phyloP scores from a whole-genome alignment of 2,113 vertebrate genomes.

The Cavia aperea region DNA sequence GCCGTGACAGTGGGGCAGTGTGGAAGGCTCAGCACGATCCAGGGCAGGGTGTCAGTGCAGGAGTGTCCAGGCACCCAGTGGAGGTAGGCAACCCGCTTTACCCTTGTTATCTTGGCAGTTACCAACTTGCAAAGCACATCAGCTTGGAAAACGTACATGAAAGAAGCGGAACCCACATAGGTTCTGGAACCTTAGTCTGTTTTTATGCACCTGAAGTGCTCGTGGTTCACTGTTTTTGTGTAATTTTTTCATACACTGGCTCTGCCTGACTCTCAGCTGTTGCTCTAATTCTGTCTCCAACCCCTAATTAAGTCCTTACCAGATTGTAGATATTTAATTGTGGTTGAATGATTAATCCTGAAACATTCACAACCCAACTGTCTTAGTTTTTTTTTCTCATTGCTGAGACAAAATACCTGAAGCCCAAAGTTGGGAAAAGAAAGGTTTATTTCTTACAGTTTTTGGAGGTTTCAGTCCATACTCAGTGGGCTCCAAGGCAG shows the following conservation, averaged over 20 bases:
- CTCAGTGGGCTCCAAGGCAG: too few relatives aligned
- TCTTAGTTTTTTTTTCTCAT: too few relatives aligned
- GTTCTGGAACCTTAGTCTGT: background rate
- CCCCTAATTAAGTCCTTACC: background rate
- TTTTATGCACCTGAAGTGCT: background rate
- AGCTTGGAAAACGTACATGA: background rate
- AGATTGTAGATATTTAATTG: background rate
- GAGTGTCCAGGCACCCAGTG: fast-evolving
- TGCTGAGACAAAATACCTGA: too few relatives aligned
- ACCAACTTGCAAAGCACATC: background rate
- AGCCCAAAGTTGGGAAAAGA: too few relatives aligned
- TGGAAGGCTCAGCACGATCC: background rate
- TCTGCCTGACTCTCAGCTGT: background rate
- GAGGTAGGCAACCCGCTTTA: background rate
- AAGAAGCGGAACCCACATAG: background rate
- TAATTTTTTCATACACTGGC: background rate
- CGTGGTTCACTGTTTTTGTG: background rate
- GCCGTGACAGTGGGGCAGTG: fast-evolving
- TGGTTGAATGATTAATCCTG: background rate
- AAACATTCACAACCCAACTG: background rate
- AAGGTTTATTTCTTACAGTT: too few relatives aligned
- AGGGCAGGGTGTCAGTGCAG: fast-evolving
- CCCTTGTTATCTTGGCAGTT: background rate
- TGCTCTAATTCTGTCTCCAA: background rate
- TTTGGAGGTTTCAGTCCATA: too few relatives aligned